Evolutionary conservation across 2,797 vertebrate species (phyloP).

Genomic region (Phoxinus dragarum): DNA sequence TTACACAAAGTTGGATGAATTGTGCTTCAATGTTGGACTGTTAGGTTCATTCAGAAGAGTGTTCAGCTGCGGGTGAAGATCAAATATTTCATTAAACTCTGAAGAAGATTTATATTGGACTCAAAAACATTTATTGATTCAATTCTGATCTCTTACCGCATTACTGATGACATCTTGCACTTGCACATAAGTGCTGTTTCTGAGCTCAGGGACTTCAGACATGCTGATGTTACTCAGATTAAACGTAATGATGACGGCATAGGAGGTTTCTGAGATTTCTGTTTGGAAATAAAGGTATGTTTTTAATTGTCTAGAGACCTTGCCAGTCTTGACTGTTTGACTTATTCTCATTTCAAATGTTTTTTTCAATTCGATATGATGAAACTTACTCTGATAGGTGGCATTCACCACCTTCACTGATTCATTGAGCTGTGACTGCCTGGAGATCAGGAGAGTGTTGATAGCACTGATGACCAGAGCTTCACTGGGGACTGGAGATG

Average conservation of each 20-base stretch:
- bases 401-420: not conserved
- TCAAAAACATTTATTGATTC: too few species aligned
- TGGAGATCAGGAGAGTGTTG: not conserved
- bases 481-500: conserved; percentile 22
- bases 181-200: too few species aligned
- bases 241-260: conserved; percentile 3
- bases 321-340: not conserved
- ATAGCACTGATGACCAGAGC: not conserved
- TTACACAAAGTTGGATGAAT: too few species aligned
- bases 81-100: too few species aligned
- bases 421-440: not conserved
- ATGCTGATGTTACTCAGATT: conserved; percentile 29
- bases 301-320: not conserved
- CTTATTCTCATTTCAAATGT: not conserved
- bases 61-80: too few species aligned
- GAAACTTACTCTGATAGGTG: not conserved
- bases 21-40: too few species aligned
- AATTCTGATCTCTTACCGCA: not conserved
- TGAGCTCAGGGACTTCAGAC: not conserved
- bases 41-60: too few species aligned
- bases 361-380: rapidly evolving
- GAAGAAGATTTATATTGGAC: too few species aligned
- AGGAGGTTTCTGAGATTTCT: conserved; percentile 29
- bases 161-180: not conserved
- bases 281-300: not conserved